Percentiles rank a stretch among this genome's conserved stretches.
Conservation (phyloP, 2,888 invertebrate species). For the Adineta ricciae region DNA sequence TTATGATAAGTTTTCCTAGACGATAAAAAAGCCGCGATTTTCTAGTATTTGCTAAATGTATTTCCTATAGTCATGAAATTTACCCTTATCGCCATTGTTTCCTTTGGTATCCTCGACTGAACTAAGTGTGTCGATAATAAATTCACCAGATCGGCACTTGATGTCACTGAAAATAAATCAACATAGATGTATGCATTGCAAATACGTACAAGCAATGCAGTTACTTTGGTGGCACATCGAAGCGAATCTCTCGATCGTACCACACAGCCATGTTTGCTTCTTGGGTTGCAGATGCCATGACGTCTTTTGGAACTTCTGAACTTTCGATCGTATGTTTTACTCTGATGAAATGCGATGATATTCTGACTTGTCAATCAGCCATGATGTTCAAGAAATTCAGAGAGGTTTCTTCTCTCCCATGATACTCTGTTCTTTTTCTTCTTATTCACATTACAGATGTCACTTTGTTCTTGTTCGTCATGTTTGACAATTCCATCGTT, state of each 20-base stretch:
- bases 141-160: slow-evolving; percentile 69
- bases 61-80: no score
- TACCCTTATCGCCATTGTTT: slow-evolving; percentile 80
- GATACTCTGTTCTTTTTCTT: neutral
- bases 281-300: neutral
- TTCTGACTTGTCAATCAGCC: neutral
- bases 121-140: slow-evolving; percentile 75
- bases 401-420: neutral
- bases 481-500: neutral
- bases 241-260: slow-evolving; percentile 86
- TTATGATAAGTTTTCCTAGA: slow-evolving; percentile 63
- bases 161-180: slow-evolving; percentile 60
- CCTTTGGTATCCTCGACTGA: slow-evolving; percentile 95
- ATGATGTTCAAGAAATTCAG: neutral
- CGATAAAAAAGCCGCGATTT: slow-evolving; percentile 33
- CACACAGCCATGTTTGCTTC: slow-evolving; percentile 53
- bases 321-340: no score
- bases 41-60: no score
- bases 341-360: neutral
- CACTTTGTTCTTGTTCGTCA: neutral
- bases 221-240: slow-evolving; percentile 56
- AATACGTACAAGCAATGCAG: neutral
- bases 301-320: neutral
- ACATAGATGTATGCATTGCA: slow-evolving; percentile 9
- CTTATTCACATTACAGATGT: neutral